phyloP scores from a whole-genome alignment of 2,888 invertebrate genomes.

The Ganaspis brasiliensis region DNA sequence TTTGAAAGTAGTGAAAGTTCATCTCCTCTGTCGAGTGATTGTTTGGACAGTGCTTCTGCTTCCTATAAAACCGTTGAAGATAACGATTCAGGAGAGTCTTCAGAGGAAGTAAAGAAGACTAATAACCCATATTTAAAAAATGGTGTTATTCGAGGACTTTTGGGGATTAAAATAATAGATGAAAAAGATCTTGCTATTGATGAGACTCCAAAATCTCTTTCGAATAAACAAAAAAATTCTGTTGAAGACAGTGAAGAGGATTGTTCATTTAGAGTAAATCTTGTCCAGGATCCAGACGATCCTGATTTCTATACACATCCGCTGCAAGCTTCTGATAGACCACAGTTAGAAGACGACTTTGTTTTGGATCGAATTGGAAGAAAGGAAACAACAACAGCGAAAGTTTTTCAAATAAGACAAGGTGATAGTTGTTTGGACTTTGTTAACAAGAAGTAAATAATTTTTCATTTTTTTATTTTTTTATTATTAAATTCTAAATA shows the following conservation, averaged over 20 bases:
- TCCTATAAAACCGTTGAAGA: too few relatives aligned
- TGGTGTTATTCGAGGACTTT: not conserved
- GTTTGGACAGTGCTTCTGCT: too few relatives aligned
- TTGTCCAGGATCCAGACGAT: conserved; percentile 18
- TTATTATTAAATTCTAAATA: too few relatives aligned
- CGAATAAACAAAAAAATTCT: not conserved
- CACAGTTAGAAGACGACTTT: not conserved
- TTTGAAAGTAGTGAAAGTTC: too few relatives aligned
- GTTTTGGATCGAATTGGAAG: conserved; percentile 5
- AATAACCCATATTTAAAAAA: too few relatives aligned
- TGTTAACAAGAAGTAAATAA: too few relatives aligned
- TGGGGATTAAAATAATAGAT: not conserved
- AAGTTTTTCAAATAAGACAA: not conserved
- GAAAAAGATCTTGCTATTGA: not conserved
- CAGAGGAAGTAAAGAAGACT: too few relatives aligned
- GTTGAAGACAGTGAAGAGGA: not conserved
- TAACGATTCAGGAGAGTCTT: too few relatives aligned
- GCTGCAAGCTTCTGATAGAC: not conserved
- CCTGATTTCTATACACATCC: not conserved
- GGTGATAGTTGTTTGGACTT: too few relatives aligned
- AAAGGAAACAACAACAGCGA: not conserved
- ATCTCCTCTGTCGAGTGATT: too few relatives aligned
- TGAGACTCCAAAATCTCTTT: too few relatives aligned
- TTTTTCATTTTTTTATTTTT: too few relatives aligned
- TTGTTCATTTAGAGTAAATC: not conserved